Conservation (phyloP, 2,113 vertebrate genomes). For the Tringa solitaria region DNA sequence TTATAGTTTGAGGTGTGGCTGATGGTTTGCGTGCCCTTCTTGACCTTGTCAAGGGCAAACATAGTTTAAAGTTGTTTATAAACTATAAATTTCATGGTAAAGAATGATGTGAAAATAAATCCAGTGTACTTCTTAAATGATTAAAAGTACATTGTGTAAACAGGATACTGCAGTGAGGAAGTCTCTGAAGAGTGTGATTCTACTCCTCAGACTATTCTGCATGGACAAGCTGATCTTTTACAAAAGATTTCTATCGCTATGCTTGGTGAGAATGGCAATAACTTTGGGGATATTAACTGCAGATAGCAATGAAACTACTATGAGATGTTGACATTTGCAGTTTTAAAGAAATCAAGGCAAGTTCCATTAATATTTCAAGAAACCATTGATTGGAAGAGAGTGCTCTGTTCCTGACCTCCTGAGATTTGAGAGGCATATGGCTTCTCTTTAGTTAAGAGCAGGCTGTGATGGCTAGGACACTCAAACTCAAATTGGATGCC, state of each 20-base stretch:
- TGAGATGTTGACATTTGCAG: neutral
- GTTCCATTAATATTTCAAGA: neutral
- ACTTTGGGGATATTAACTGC: neutral
- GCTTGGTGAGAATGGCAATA: neutral
- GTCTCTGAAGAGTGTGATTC: neutral
- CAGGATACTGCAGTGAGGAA: constrained; percentile 34
- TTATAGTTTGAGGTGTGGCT: constrained; percentile 68
- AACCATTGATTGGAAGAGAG: neutral
- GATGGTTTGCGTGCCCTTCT: constrained; percentile 61
- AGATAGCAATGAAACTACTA: neutral
- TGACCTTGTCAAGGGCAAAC: constrained; percentile 68
- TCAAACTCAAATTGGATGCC: neutral
- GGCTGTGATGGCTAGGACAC: rapidly evolving
- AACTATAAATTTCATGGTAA: constrained; percentile 65
- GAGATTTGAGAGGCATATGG: neutral
- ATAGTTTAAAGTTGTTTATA: constrained; percentile 71
- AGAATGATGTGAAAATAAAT: constrained; percentile 65
- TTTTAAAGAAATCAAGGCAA: neutral
- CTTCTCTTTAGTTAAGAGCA: neutral
- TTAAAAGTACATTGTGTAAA: constrained; percentile 61
- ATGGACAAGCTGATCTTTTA: neutral
- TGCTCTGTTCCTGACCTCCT: neutral
- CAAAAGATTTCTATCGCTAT: neutral
- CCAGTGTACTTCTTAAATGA: constrained; percentile 44
- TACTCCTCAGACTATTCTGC: neutral